Evolutionary conservation across 2,797 vertebrate genomes (phyloP), one percentile per base, ranked within the genome.

Genomic region (Mormyrops attenuatus): DNA sequence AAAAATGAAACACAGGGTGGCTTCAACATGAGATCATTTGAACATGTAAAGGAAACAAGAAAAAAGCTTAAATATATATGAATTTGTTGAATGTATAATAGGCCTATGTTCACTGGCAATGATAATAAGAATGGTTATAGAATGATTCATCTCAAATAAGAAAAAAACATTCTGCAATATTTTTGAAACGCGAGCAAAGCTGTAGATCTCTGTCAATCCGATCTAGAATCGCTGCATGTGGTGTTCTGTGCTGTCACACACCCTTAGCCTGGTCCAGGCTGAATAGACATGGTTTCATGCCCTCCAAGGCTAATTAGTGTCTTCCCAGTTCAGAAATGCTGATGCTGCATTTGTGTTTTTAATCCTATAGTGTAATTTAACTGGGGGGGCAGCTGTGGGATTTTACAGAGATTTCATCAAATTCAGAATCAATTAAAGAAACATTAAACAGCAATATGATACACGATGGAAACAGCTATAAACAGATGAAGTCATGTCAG

Each of bases 301-400:
- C 5, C 38, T 44, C 77, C 77, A n/a, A 44, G 38, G 41, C 77
- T 47, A 20, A 82, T 82, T 82, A 82, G 17, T 82, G 41, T 82
- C 77, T 82, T 47, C 41, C 41, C 41, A 82, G 8, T 47, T 82
- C 20, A 82, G 77, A 44, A 82, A 47, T 47, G 77, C 77, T 47
- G 77, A 82, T n/a, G 41, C 20, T 47, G 77, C 77, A 82, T 47
- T 82, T 82, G n/a, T n/a, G 41, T n/a, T 82, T 82, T n/a, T 82
- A 47, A 82, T 82, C n/a, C 20, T 47, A 20, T 47, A 41, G 77
- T 8, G 41, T 41, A 82, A 82, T 82, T 82, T 82, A 73, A 73
- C 34, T 47, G 41, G 30, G 41, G 11, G 2, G 20, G 41, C 17
- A 22, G 77, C 77, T 22, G 41, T 47, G 41, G 20, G 20, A 82